These are phyloP conservation scores for Eupelmus urozonus DNA, from an alignment of 2,888 invertebrate species.

Conservation along the genomic window DNA sequence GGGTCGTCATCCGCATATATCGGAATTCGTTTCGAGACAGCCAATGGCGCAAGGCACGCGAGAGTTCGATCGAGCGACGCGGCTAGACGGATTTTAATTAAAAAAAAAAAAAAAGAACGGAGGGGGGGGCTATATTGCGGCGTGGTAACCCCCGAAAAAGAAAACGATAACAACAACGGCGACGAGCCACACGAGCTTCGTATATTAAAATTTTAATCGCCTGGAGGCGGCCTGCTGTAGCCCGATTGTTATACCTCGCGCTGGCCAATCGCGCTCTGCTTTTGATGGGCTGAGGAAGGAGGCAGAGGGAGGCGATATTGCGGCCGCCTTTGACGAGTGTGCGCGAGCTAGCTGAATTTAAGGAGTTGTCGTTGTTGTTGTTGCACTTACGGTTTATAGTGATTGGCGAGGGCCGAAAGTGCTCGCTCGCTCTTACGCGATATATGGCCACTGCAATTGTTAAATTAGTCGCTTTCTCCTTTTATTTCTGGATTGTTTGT, in stretches of 20 bases:
- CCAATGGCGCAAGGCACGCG: slow-evolving; percentile 2
- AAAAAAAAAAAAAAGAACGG: slow-evolving; percentile 41
- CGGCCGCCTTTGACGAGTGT: background rate
- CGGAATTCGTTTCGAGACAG: slow-evolving; percentile 32
- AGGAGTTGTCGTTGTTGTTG: background rate
- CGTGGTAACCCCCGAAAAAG: too few relatives aligned
- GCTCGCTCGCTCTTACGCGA: too few relatives aligned
- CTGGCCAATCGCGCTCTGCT: slow-evolving; percentile 1
- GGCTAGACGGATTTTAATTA: slow-evolving; percentile 50
- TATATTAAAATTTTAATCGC: slow-evolving; percentile 51
- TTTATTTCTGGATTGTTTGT: too few relatives aligned
- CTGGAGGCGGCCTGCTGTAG: background rate
- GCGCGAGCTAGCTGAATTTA: background rate
- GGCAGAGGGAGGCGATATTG: slow-evolving; percentile 8
- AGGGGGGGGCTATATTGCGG: background rate
- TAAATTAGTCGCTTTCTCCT: too few relatives aligned
- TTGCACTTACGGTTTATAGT: background rate
- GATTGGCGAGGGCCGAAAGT: too few relatives aligned
- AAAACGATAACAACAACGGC: background rate
- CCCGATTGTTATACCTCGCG: slow-evolving; percentile 25
- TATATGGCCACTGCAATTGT: too few relatives aligned
- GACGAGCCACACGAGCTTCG: background rate
- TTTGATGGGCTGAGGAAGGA: slow-evolving; percentile 7
- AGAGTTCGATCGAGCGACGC: slow-evolving; percentile 34
- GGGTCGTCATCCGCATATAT: slow-evolving; percentile 1